Conservation (phyloP, 2,888 invertebrate species). For the Pristionchus exspectatus region DNA sequence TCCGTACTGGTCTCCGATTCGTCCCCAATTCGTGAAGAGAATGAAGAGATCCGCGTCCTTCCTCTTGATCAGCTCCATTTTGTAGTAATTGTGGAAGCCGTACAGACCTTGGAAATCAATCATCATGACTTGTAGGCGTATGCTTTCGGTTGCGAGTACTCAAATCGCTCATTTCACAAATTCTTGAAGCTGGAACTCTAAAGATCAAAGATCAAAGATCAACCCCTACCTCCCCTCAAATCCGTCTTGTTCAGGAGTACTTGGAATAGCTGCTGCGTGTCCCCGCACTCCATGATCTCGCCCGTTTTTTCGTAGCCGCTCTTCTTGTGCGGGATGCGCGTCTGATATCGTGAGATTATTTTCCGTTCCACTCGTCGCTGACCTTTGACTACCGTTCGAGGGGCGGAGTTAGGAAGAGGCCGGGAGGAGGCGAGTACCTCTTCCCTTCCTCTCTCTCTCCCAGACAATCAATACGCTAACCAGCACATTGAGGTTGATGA, state of each 20-base stretch:
- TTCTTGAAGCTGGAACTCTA: not conserved
- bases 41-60: constrained; percentile 80
- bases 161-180: not conserved
- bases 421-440: too few species aligned
- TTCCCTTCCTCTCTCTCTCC: too few species aligned
- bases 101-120: constrained; percentile 75
- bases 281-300: constrained; percentile 64
- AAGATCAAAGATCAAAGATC: not conserved
- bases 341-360: too few species aligned
- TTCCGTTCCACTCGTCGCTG: too few species aligned
- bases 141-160: not conserved
- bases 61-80: constrained; percentile 81
- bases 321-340: constrained; percentile 63
- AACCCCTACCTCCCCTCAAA: constrained; percentile 24
- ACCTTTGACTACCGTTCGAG: too few species aligned
- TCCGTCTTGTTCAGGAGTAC: constrained; percentile 59
- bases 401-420: too few species aligned
- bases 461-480: too few species aligned
- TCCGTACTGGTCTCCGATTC: constrained; percentile 80
- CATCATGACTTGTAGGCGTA: not conserved
- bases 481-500: too few species aligned
- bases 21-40: constrained; percentile 82
- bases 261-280: constrained; percentile 65
- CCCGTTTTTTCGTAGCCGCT: constrained; percentile 66
- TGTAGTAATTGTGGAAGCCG: constrained; percentile 82